A percentile compares a stretch with the other conserved stretches of the same genome.
Evolutionary conservation across 2,888 invertebrate species (phyloP).

Genomic region (Hypercompe scribonia): DNA sequence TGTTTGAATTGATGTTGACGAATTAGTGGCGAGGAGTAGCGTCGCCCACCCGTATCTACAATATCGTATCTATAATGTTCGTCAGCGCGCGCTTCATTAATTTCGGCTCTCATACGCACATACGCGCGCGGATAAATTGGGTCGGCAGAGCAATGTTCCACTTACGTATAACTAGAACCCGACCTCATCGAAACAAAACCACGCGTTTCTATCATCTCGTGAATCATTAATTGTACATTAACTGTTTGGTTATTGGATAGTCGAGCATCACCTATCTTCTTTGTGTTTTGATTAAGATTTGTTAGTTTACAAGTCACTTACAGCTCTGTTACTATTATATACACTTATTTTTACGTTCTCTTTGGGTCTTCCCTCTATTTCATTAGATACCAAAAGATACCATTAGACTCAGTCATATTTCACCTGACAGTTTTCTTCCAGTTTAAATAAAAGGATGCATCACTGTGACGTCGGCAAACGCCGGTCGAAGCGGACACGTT

Average conservation of each 20-base stretch:
- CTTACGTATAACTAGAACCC: constrained; percentile 19
- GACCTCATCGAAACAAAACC: constrained; percentile 22
- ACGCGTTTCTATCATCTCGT: neutral
- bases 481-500: neutral
- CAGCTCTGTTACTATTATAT: neutral
- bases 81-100: constrained; percentile 17
- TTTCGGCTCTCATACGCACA: constrained; percentile 8
- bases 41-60: neutral
- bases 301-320: neutral
- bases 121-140: constrained; percentile 24
- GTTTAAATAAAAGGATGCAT: neutral
- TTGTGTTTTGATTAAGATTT: neutral
- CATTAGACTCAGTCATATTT: neutral
- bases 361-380: neutral
- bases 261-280: neutral
- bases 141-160: constrained; percentile 37
- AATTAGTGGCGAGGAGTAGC: neutral
- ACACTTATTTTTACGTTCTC: neutral
- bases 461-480: neutral
- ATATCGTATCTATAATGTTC: neutral
- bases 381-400: too few species aligned
- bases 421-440: neutral
- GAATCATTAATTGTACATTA: neutral
- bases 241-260: neutral
- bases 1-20: neutral